Percentiles rank a stretch among this genome's conserved stretches.
Evolutionary conservation across 92 coral and sea anemone genomes (phyloP).

Genomic region (Diadumene lineata): DNA sequence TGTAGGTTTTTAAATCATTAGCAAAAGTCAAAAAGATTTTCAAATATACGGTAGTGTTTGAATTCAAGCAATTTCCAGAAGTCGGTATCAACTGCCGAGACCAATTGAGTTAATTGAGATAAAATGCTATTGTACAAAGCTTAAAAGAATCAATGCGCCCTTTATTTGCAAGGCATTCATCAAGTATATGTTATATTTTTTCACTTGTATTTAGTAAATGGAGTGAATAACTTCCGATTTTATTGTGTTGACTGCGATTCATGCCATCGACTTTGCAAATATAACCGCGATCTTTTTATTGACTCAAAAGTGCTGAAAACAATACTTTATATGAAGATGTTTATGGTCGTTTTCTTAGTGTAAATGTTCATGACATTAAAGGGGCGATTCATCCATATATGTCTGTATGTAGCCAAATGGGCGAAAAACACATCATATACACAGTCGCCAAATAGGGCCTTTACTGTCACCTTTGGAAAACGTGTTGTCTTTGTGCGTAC

Average conservation of each 20-base stretch:
- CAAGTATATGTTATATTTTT: constrained; percentile 46
- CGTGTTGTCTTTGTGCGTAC: constrained; percentile 84
- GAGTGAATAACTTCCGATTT: constrained; percentile 39
- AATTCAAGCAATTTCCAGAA: constrained; percentile 5
- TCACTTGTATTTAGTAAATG: constrained; percentile 45
- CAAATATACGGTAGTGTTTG: constrained; percentile 5
- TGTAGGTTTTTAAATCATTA: constrained; percentile 18
- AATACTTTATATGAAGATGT: constrained; percentile 48
- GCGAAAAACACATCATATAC: constrained; percentile 36
- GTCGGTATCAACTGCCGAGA: constrained; percentile 12
- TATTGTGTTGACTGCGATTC: constrained; percentile 58
- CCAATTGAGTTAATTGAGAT: constrained; percentile 55
- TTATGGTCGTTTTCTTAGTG: constrained; percentile 15
- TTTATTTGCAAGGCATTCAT: constrained; percentile 59
- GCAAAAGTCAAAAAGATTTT: background rate
- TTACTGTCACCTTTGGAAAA: constrained; percentile 47
- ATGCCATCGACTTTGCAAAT: constrained; percentile 51
- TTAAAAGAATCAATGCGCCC: constrained; percentile 42
- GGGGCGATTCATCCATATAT: constrained; percentile 10
- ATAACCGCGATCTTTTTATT: constrained; percentile 54
- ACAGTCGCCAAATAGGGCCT: constrained; percentile 36
- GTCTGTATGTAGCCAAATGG: constrained; percentile 9
- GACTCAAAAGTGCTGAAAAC: constrained; percentile 56
- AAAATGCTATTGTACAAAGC: constrained; percentile 49
- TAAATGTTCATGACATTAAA: constrained; percentile 10